Evolutionary conservation across 2,113 vertebrate species (phyloP).

Genomic region (Nothocercus julius): DNA sequence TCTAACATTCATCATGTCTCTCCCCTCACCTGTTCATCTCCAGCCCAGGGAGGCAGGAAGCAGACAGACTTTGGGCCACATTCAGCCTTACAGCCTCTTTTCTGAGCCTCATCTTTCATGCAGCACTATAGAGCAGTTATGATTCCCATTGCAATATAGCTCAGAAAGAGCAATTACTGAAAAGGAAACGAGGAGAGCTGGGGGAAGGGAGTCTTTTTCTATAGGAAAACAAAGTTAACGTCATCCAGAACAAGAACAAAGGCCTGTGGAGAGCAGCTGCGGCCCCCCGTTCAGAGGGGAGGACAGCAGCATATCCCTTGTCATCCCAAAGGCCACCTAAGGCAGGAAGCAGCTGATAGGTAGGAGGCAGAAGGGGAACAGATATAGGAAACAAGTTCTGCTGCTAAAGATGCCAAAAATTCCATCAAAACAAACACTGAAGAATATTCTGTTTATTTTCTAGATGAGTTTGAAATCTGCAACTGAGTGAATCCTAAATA

Average conservation of each 20-base stretch:
- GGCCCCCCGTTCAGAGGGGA: conserved; percentile 8
- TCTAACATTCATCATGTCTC: background rate
- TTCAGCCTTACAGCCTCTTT: background rate
- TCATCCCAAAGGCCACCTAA: conserved; percentile 6
- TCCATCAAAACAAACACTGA: background rate
- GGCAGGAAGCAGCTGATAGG: conserved; percentile 1
- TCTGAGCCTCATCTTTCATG: background rate
- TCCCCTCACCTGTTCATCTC: background rate
- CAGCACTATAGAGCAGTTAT: background rate
- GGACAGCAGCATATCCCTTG: conserved; percentile 33
- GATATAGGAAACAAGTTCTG: background rate
- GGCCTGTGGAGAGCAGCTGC: conserved; percentile 42
- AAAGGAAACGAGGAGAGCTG: background rate
- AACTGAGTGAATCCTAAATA: background rate
- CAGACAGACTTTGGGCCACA: background rate
- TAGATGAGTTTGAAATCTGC: background rate
- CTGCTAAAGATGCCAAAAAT: background rate
- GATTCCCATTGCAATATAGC: background rate
- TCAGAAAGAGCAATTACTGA: background rate
- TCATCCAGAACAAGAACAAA: conserved; percentile 36
- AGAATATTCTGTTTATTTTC: background rate
- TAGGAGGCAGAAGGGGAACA: conserved; percentile 30
- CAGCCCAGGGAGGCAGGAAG: conserved; percentile 1
- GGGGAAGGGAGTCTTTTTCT: conserved; percentile 19
- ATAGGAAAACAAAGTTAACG: background rate